Evolutionary conservation across 1,140 invertebrate genomes (phyloP).

Genomic region (Calliopsis andreniformis): DNA sequence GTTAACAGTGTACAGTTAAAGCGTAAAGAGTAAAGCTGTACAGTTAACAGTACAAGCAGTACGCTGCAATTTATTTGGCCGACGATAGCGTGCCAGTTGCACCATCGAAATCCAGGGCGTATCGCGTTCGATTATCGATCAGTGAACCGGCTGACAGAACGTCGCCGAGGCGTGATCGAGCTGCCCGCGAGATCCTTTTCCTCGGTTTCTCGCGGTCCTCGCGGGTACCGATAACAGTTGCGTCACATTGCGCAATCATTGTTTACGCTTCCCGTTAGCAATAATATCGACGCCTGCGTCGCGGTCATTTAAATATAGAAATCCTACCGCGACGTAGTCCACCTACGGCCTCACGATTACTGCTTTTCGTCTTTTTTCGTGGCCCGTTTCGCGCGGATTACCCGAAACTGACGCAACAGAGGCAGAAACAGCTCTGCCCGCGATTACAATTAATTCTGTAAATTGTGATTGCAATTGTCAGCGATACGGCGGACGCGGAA

Average conservation of each 20-base stretch:
- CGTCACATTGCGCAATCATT: constrained; percentile 63
- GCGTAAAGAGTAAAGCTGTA: too few relatives aligned
- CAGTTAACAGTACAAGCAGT: too few relatives aligned
- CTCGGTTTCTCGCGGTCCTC: constrained; percentile 18
- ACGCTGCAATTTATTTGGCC: not conserved
- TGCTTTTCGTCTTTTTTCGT: not conserved
- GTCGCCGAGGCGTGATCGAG: not conserved
- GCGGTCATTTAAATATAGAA: constrained; percentile 36
- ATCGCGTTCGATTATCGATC: constrained; percentile 20
- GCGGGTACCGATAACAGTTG: constrained; percentile 48
- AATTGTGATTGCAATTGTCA: too few relatives aligned
- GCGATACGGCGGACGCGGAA: too few relatives aligned
- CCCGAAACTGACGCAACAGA: too few relatives aligned
- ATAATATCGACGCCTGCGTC: constrained; percentile 40
- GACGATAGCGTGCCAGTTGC: not conserved
- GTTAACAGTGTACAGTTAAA: too few relatives aligned
- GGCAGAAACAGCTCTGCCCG: too few relatives aligned
- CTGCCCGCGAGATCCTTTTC: not conserved
- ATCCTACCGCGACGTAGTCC: constrained; percentile 1
- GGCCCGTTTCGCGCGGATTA: too few relatives aligned
- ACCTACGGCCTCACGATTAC: not conserved
- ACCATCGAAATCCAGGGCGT: not conserved
- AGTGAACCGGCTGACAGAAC: not conserved
- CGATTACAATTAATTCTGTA: too few relatives aligned
- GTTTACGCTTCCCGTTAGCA: constrained; percentile 56